phyloP scores from a whole-genome alignment of 92 coral and sea anemone genomes.

The Palythoa grandiflora region DNA sequence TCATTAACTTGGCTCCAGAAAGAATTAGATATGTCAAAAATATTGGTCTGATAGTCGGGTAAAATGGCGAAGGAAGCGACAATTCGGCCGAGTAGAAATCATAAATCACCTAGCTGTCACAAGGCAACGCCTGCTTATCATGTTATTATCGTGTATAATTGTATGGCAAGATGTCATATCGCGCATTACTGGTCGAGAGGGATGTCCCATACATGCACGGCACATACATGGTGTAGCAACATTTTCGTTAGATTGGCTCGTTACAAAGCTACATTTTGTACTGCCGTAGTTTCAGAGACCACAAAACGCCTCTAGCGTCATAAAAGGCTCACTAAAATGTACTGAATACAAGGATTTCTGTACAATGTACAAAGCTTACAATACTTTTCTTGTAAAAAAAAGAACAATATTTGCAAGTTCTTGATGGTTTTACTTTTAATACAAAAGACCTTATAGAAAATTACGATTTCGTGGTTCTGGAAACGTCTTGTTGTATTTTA shows the following conservation, averaged over 20 bases:
- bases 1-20: conserved; percentile 52
- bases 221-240: background rate
- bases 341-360: background rate
- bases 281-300: background rate
- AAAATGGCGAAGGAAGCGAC: conserved; percentile 55
- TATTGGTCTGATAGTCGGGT: conserved; percentile 27
- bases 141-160: conserved; percentile 27
- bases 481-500: too few relatives aligned
- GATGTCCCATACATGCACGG: background rate
- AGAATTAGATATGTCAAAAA: conserved; percentile 45
- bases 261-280: background rate
- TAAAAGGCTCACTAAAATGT: too few relatives aligned
- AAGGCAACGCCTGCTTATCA: conserved; percentile 48
- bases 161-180: conserved; percentile 25
- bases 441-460: too few relatives aligned
- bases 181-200: conserved; percentile 8
- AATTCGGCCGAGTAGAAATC: conserved; percentile 37
- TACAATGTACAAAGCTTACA: conserved; percentile 7
- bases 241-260: background rate
- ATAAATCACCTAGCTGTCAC: conserved; percentile 54
- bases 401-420: background rate
- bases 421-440: background rate
- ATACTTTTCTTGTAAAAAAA: background rate
- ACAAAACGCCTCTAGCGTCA: background rate
- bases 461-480: background rate